Percentiles rank a stretch among this genome's conserved stretches.
phyloP scores from a whole-genome alignment of 2,113 vertebrate species.

The Cololabis saira region DNA sequence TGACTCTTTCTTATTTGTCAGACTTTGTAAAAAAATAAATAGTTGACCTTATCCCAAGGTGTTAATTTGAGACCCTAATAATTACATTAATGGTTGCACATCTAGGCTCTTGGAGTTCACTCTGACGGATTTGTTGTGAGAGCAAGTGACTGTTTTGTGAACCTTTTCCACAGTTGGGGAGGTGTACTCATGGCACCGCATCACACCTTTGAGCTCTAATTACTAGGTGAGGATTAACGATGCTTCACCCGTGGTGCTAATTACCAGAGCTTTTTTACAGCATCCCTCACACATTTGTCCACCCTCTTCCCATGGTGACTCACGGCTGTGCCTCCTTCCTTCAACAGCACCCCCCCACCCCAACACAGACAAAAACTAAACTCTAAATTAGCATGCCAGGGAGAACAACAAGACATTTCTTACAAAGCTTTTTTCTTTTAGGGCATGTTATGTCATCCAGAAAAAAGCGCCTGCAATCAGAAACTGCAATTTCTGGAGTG shows the following conservation, averaged over 20 bases:
- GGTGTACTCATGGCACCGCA: slow-evolving; percentile 68
- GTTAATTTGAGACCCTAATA: slow-evolving; percentile 69
- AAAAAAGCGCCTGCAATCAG: slow-evolving; percentile 56
- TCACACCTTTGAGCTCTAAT: slow-evolving; percentile 79
- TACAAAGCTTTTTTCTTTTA: slow-evolving; percentile 59
- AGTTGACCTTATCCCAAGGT: slow-evolving; percentile 65
- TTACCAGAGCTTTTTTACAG: slow-evolving; percentile 76
- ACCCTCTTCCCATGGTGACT: slow-evolving; percentile 49
- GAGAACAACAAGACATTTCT: slow-evolving; percentile 56
- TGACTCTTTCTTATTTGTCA: slow-evolving; percentile 17
- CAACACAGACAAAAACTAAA: slow-evolving; percentile 40
- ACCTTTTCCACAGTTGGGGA: slow-evolving; percentile 51
- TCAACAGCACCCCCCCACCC: background rate
- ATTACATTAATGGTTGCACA: slow-evolving; percentile 57
- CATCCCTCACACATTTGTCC: slow-evolving; percentile 71
- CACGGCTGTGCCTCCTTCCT: slow-evolving; percentile 40
- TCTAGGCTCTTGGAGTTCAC: slow-evolving; percentile 45
- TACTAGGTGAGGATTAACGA: slow-evolving; percentile 80
- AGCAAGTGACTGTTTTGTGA: slow-evolving; percentile 69
- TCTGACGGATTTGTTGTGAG: slow-evolving; percentile 68
- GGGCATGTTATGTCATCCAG: slow-evolving; percentile 64
- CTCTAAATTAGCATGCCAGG: slow-evolving; percentile 63
- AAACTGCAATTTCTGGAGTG: slow-evolving; percentile 65
- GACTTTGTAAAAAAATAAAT: slow-evolving; percentile 35
- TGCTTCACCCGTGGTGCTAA: slow-evolving; percentile 76